Evolutionary conservation across 2,888 invertebrate genomes (phyloP), one percentile per base, ranked within the genome.

Genomic region (Balanococcus diminutus): DNA sequence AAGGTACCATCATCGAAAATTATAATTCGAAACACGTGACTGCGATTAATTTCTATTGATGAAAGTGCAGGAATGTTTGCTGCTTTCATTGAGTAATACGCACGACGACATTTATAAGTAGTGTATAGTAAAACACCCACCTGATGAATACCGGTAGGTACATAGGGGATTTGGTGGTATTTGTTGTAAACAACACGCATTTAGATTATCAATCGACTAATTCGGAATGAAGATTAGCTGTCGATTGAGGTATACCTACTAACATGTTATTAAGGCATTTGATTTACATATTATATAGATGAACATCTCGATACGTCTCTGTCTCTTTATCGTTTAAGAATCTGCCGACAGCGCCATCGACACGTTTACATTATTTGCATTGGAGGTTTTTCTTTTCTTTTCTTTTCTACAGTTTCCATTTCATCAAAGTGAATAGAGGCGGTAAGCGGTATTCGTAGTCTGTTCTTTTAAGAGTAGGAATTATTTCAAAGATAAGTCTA

Each of bases 191-290:
- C 61, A 67, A 25, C 61, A 25, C 61, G 61, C 61, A 67, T 67
- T 67, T 25, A 67, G 25, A 67, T 67, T 67, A 67, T 67, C 61
- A 67, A 25, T 67, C 61, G 61, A 67, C 61, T 67, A 25, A 67
- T 67, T 67, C 28, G 28, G 9, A 67, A 25, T n/a, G 61, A 67
- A 67, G 61, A 67, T 67, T 67, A 67, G 61, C 61, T 67, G 61
- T 67, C 61, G 61, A 67, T 67, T 67, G 61, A 67, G 61, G 61
- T 19, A 22, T 14, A 4, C 14, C 3, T 28, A 3, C 19, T n/a
- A 51, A 67, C 61, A 67, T 67, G 61, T 67, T 67, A 67, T 28
- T 67, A 25, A 67, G 61, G 28, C n/a, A 28, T 67, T 25, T 67
- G 28, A 67, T 67, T 67, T 67, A 25, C 61, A 67, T 67, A 25